These are phyloP conservation scores for Thalassophryne amazonica DNA, from an alignment of 2,797 vertebrate genomes.

Conservation along the genomic window DNA sequence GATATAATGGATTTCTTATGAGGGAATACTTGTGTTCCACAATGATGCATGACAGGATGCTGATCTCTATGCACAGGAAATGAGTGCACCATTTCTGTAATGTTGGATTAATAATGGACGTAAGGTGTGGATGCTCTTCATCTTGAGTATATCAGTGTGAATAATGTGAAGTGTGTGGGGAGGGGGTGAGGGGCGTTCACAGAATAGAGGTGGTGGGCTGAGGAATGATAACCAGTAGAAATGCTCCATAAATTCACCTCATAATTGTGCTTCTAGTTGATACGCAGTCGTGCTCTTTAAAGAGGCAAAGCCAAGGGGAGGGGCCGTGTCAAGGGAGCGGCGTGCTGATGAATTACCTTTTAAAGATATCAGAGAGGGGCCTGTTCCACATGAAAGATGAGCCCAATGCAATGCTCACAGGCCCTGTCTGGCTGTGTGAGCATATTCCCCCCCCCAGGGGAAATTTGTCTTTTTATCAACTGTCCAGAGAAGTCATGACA, in stretches of 20 bases:
- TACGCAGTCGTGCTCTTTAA: slow-evolving; percentile 72
- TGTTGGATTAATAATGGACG: slow-evolving; percentile 42
- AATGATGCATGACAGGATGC: slow-evolving; percentile 17
- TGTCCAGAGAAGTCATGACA: slow-evolving; percentile 70
- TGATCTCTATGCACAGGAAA: slow-evolving; percentile 27
- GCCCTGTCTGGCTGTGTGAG: slow-evolving; percentile 42
- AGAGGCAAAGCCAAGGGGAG: slow-evolving; percentile 71
- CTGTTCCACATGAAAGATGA: slow-evolving; percentile 74
- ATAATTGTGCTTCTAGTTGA: slow-evolving; percentile 73
- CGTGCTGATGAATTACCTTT: slow-evolving; percentile 79
- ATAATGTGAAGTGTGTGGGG: slow-evolving; percentile 49
- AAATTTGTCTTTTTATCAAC: slow-evolving; percentile 83
- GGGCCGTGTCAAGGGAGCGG: slow-evolving; percentile 72
- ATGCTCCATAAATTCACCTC: slow-evolving; percentile 77
- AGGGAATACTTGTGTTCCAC: slow-evolving; percentile 32
- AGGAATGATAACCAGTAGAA: slow-evolving; percentile 61
- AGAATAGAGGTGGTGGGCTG: slow-evolving; percentile 42
- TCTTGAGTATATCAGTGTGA: slow-evolving; percentile 55
- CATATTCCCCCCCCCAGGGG: slow-evolving; percentile 53
- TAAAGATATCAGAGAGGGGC: slow-evolving; percentile 73
- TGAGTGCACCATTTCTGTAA: slow-evolving; percentile 19
- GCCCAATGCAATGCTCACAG: slow-evolving; percentile 42
- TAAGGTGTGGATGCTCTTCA: slow-evolving; percentile 48
- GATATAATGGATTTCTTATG: slow-evolving; percentile 40
- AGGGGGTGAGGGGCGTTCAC: slow-evolving; percentile 19